Percentiles rank a stretch among this genome's conserved stretches.
These are phyloP conservation scores for Pristionchus entomophagus DNA, from an alignment of 2,888 invertebrate genomes.

Conservation along the genomic window DNA sequence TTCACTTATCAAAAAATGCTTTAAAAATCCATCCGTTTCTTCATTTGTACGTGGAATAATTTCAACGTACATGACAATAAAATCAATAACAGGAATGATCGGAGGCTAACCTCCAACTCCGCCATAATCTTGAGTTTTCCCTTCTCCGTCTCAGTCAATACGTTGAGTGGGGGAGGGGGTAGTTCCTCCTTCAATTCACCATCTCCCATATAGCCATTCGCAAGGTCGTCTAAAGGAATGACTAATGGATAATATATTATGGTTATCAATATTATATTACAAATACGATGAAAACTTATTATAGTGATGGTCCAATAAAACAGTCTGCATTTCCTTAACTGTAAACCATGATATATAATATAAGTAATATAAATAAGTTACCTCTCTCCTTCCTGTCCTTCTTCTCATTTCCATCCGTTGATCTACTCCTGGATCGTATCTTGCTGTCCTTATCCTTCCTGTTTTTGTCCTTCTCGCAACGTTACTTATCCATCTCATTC, in stretches of 20 bases:
- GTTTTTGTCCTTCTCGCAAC: constrained; percentile 24
- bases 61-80: background rate
- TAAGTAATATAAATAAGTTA: background rate
- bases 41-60: too few species aligned
- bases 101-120: background rate
- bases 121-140: constrained; percentile 54
- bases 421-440: constrained; percentile 34
- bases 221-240: constrained; percentile 16
- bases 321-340: background rate
- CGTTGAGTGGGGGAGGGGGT: constrained; percentile 53
- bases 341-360: too few species aligned
- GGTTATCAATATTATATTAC: background rate
- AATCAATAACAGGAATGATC: background rate
- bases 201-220: constrained; percentile 23
- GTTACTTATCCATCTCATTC: background rate
- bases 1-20: too few species aligned
- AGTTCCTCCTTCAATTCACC: constrained; percentile 44
- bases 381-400: constrained; percentile 32
- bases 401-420: constrained; percentile 13
- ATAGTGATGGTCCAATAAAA: too few species aligned
- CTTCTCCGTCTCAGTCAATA: constrained; percentile 59
- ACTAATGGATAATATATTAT: background rate
- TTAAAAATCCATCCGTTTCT: too few species aligned
- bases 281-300: background rate
- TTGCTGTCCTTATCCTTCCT: constrained; percentile 42